phyloP scores from a whole-genome alignment of 2,113 vertebrate species.

The Periophthalmus modestus region DNA sequence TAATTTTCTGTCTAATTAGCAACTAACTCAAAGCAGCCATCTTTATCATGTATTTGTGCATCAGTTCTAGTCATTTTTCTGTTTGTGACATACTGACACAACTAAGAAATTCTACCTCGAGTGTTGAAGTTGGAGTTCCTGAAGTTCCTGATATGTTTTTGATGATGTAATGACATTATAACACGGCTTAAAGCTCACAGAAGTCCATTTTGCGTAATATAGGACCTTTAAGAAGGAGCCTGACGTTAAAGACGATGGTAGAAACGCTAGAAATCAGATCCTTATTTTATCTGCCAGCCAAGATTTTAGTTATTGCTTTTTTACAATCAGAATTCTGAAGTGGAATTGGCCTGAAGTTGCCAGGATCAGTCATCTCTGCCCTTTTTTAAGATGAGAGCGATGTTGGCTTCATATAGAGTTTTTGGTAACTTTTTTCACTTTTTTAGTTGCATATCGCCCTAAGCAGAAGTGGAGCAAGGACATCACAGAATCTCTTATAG shows the following conservation, averaged over 20 bases:
- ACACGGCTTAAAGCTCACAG: no score
- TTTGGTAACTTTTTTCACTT: not conserved
- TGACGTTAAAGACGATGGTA: not conserved
- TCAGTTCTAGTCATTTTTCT: no score
- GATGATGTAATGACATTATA: no score
- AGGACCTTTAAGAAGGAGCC: no score
- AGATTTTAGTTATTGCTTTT: not conserved
- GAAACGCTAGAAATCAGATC: not conserved
- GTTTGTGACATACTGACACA: no score
- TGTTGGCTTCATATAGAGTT: slow-evolving; percentile 3
- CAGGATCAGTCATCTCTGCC: not conserved
- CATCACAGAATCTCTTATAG: not conserved
- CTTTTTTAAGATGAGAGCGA: not conserved
- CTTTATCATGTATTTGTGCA: no score
- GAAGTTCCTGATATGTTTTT: no score
- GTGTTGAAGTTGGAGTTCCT: no score
- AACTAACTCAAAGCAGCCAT: no score
- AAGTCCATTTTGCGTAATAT: no score
- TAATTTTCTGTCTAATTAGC: no score
- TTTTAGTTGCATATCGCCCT: not conserved
- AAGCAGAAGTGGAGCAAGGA: not conserved
- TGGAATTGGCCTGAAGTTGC: not conserved
- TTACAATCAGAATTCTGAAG: not conserved
- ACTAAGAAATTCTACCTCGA: no score
- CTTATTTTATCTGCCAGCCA: not conserved